Base-by-base conservation (phyloP, 1,140 invertebrate species). In the Campoletis sonorensis region DNA sequence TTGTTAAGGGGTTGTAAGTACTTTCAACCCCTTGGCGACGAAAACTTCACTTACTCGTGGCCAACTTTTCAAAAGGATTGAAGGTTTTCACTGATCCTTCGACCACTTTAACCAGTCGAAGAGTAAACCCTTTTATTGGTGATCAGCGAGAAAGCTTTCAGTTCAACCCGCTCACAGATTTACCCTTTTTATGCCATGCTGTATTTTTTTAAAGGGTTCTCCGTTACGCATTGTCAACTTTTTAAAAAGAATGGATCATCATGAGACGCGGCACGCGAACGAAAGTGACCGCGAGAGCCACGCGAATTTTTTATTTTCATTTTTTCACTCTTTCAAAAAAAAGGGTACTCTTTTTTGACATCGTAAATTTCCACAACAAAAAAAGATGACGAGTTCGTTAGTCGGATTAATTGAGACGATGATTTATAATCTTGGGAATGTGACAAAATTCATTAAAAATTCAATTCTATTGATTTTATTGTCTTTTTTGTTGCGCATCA, bases 91-190 rank as follows among this genome's bases (percentile, higher is more conserved):
- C 51, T 15, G 61, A 64, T 64, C 61, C 67, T 26, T 40, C 71
- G 23, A 58, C 15, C 18, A 58, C 67, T 26, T 81, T 82, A 87
- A 86, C 84, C 76, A 72, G 84, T 75, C 68, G 83, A 30, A 26
- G 61, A 27, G 70, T 85, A 86, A 89, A 89, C 83, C 88, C 87
- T 87, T 91, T 92, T 90, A 91, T 91, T 89, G 88, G 89, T 91
- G 88, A 91, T 92, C 85, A 91, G 83, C 81, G 87, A 84, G 51
- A 67, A 70, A 86, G 85, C 85, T 86, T 89, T 88, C 83, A 87
- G 79, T 85, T 88, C 88, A 90, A 90, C 87, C 89, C 89, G 84
- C 86, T 90, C 85, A 73, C 27, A 79, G 30, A 85, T 87, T 86
- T 82, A 89, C 86, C 87, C 87, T 88, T 89, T 89, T 82, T 78